Base-by-base conservation (phyloP, 2,797 vertebrate genomes). In the Lagodon rhomboides region DNA sequence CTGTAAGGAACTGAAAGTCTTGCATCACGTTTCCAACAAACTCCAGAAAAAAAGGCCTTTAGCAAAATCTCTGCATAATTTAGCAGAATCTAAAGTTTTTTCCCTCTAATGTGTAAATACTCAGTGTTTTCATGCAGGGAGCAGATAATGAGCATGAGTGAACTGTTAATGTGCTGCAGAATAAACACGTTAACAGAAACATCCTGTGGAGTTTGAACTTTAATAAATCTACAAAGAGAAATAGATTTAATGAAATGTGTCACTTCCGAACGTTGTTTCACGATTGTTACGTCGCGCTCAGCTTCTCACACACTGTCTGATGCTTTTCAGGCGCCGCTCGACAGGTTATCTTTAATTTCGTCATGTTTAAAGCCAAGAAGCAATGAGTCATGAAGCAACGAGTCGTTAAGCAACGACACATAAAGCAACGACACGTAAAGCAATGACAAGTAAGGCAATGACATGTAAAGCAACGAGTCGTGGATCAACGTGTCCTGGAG, bases 1-100 rank as follows among this genome's bases (percentile, higher is more conserved):
- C 68, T 82, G 89, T 18, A 92, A 91, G 69, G 59, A 78, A 56
- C 63, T 90, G 88, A 89, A 94, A 94, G 74, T 68, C 20, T 93
- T 94, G 91, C 91, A 92, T 93, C 92, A 93, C 56, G 16, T 66
- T n/a, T 78, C 69, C 63, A 84, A 89, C 81, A 83, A 88, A 85
- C 79, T 83, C 62, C 71, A 64, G 74, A 81, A 83, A 86, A 86
- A 87, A 84, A 55, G 67, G 80, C 87, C 89, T 78, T 83, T 43
- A 90, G 90, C 87, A 4, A 85, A 82, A 87, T 68, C 75, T 34
- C 70, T 90, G 85, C 87, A 92, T 92, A 87, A 92, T 93, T 92
- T 41, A 91, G 47, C 56, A 84, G 71, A 79, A 73, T 23, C 15
- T 73, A 51, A 56, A 62, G 63, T 63, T 78, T 56, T 43, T 73